These are phyloP conservation scores for Odontothrips loti DNA, from an alignment of 2,888 invertebrate species.

Conservation along the genomic window DNA sequence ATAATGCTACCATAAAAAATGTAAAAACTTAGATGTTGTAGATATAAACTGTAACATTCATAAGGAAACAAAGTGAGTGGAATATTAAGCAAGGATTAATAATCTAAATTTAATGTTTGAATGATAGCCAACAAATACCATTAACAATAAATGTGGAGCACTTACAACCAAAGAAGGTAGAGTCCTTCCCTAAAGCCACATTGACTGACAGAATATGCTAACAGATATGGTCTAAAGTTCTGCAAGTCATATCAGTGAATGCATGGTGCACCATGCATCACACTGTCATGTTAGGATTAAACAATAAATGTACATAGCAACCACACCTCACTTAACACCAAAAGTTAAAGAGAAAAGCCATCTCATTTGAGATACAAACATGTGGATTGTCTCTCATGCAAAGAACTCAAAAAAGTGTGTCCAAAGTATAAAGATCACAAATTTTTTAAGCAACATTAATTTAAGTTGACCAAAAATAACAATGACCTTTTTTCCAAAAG, in stretches of 20 bases:
- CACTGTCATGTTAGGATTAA: not conserved
- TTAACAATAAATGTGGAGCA: not conserved
- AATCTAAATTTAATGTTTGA: constrained; percentile 13
- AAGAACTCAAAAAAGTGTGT: constrained; percentile 1
- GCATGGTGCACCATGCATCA: not conserved
- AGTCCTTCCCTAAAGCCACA: not conserved
- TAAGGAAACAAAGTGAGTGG: constrained; percentile 2
- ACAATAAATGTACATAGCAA: not conserved
- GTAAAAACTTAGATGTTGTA: constrained; percentile 25
- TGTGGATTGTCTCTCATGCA: constrained; percentile 17
- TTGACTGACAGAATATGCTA: not conserved
- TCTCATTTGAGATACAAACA: not conserved
- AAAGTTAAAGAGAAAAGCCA: not conserved
- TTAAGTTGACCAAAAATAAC: not conserved
- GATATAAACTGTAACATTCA: constrained; percentile 8
- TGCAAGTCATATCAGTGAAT: not conserved
- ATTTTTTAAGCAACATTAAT: not conserved
- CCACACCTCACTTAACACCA: not conserved
- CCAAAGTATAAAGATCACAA: not conserved
- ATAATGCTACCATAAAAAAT: constrained; percentile 27
- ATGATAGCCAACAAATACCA: constrained; percentile 3
- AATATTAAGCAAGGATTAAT: constrained; percentile 14
- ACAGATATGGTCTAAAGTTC: constrained; percentile 12
- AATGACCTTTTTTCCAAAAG: not conserved
- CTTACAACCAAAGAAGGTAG: not conserved